Conservation (phyloP, 2,113 vertebrate species). For the Martes martes region DNA sequence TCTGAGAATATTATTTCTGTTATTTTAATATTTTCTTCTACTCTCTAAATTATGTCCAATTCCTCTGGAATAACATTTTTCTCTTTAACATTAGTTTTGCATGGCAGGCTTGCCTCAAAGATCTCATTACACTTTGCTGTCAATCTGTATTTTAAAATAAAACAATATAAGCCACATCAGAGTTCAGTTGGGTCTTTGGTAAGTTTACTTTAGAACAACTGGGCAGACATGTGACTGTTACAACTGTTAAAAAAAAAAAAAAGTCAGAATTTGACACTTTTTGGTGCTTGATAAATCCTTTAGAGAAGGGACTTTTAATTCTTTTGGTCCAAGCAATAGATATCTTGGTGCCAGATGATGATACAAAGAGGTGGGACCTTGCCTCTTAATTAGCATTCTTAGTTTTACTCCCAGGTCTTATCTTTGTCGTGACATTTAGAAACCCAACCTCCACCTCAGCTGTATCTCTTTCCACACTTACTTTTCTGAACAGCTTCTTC, state of each 20-base stretch:
- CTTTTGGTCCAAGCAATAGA: background rate
- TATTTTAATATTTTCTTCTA: background rate
- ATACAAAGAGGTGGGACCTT: background rate
- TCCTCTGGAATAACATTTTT: background rate
- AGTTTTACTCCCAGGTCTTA: background rate
- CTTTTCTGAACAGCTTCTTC: background rate
- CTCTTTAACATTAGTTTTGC: background rate
- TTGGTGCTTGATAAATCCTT: background rate
- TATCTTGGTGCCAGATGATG: background rate
- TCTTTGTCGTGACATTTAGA: background rate
- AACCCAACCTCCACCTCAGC: background rate
- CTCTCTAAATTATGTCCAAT: background rate
- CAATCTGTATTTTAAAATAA: background rate
- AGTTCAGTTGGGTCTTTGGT: background rate
- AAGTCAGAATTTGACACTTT: background rate
- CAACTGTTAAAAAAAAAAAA: background rate
- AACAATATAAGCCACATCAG: background rate
- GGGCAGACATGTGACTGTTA: background rate
- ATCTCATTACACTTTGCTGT: background rate
- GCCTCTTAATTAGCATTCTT: background rate
- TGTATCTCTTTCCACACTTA: background rate
- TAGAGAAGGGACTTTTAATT: background rate
- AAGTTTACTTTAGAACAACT: background rate
- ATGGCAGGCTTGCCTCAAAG: background rate
- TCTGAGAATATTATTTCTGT: background rate